Evolutionary conservation across 1,140 invertebrate species (phyloP), one percentile per base, ranked within the genome.

Genomic region (Drosophila repletoides): DNA sequence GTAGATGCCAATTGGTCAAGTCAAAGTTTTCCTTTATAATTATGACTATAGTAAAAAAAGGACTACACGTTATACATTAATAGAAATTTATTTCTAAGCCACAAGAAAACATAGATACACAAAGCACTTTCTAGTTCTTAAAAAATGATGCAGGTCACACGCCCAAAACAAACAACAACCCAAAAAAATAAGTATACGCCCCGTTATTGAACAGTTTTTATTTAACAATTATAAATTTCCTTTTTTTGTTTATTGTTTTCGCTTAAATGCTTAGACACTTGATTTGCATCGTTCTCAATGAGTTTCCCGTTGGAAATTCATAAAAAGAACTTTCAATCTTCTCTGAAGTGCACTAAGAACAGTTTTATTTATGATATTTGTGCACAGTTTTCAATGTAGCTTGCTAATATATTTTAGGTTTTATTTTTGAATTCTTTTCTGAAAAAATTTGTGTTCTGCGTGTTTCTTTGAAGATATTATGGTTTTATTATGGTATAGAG

Each of bases 151-250:
- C 63, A 74, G 76, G 55, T 52, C 56, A 67, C 70, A 72, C 63
- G 60, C 48, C 56, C 70, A 58, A 68, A n/a, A n/a, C n/a, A n/a
- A n/a, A n/a, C n/a, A n/a, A n/a, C n/a, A n/a, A n/a, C n/a, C n/a
- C 53, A 80, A 61, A 41, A 28, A 49, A 48, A 38, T 86, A 84
- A 75, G 80, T 86, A 84, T 84, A 86, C 71, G 63, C 58, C 61
- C 51, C 14, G 53, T 65, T 71, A 52, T 51, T 46, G 10, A 58
- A 41, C 45, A 60, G 69, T 60, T 58, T 22, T 33, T 45, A 55
- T 74, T 65, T 12, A 1, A n/a, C n/a, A n/a, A n/a, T n/a, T n/a
- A n/a, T n/a, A n/a, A n/a, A 24, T 74, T 64, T 56, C 17, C 21
- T 58, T 58, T 67, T 59, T 66, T 43, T 31, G 31, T 38, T 28